Evolutionary conservation across 2,113 vertebrate genomes (phyloP), one percentile per base, ranked within the genome.

Genomic region (Pelmatolapia mariae): DNA sequence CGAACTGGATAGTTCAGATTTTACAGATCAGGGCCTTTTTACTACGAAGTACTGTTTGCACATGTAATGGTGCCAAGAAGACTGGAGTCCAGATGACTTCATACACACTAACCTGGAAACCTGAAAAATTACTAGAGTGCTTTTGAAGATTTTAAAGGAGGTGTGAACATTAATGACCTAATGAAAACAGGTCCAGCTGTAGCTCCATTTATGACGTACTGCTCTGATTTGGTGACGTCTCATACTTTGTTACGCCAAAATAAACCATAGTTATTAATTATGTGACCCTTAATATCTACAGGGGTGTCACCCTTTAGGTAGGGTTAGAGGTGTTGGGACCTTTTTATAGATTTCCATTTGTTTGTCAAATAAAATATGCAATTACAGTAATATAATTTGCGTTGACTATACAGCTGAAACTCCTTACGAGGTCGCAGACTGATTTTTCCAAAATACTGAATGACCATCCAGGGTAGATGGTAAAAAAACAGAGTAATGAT

Each of bases 31-130:
- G 82, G 89, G 81, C 89, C 89, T 90, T 57, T 68, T 89, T 81
- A 82, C 63, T 86, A 84, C 56, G 24, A 78, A 84, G 83, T 91
- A 89, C 83, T 85, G 79, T 94, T 91, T 92, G 86, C 87, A 92
- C 80, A 87, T 85, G 50, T 81, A 81, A 83, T 18, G 15, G 92
- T 92, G 91, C 91, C 90, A 93, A 93, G 50, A 85, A 86, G 33
- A 90, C 87, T 31, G 4, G 82, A 53, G 68, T 91, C 13, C n/a
- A 18, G 54, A n/a, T 56, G 54, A 84, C 33, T 15, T 68, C 10
- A 43, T 22, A 5, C 4, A 59, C 66, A 56, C 80, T 24, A 59
- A 84, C 33, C 52, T 85, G 47, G 83, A 56, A 36, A 73, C 45
- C 71, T 86, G 6, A 79, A 73, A 80, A 71, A 24, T 82, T 57